These are phyloP conservation scores for Malurus leucopterus DNA, from an alignment of 2,797 vertebrate genomes.

Conservation along the genomic window DNA sequence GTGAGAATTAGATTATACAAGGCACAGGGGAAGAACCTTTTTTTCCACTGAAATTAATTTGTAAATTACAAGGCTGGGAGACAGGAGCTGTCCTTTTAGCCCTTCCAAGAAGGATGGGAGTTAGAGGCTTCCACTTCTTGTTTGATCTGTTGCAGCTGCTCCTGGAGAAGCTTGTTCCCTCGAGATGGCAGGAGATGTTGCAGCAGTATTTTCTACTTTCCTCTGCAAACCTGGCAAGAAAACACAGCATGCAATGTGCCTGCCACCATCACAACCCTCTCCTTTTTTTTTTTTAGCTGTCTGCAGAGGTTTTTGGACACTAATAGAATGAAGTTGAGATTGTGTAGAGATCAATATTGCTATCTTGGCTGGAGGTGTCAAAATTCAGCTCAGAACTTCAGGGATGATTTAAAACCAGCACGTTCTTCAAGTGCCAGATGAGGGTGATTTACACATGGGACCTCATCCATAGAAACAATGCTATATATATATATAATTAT, in stretches of 20 bases:
- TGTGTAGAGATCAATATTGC: neutral
- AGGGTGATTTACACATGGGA: neutral
- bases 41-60: neutral
- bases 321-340: neutral
- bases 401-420: neutral
- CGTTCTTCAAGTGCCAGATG: neutral
- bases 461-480: neutral
- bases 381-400: neutral
- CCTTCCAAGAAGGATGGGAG: neutral
- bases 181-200: neutral
- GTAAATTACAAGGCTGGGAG: neutral
- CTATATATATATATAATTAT: neutral
- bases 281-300: neutral
- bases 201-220: neutral
- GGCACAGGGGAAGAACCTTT: neutral
- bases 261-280: neutral
- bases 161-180: neutral
- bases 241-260: fast-evolving
- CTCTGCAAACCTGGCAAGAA: neutral
- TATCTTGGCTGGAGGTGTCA: fast-evolving
- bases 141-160: neutral
- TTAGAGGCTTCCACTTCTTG: neutral
- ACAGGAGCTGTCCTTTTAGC: neutral
- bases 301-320: neutral
- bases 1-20: neutral